These are phyloP conservation scores for Tokudaia muenninki DNA, from an alignment of 2,797 vertebrate species.

Conservation along the genomic window DNA sequence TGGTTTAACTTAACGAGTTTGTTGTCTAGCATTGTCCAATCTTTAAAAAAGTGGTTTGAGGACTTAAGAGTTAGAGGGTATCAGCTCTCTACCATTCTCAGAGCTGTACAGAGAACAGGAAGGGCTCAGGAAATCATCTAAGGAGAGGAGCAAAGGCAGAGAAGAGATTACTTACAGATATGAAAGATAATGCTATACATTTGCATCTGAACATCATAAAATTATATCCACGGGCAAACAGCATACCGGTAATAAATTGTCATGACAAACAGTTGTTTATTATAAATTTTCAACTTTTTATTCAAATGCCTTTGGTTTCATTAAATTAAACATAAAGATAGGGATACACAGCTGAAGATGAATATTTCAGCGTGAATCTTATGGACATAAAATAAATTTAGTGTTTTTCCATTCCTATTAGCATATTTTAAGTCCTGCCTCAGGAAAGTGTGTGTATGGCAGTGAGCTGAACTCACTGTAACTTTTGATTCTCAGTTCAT, in stretches of 20 bases:
- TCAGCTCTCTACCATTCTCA: not conserved
- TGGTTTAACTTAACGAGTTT: not conserved
- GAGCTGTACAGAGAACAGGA: not conserved
- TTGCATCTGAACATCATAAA: constrained; percentile 79
- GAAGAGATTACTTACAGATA: constrained; percentile 32
- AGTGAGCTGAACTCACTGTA: constrained; percentile 43
- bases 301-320: constrained; percentile 81
- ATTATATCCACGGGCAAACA: constrained; percentile 78
- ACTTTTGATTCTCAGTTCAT: constrained; percentile 53
- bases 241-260: constrained; percentile 81
- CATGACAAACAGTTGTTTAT: constrained; percentile 85
- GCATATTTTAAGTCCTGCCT: constrained; percentile 76
- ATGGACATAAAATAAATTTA: constrained; percentile 70
- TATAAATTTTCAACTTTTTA: constrained; percentile 84
- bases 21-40: not conserved
- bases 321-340: constrained; percentile 86
- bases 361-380: constrained; percentile 69
- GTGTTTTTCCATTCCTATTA: constrained; percentile 69
- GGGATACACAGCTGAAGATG: constrained; percentile 70
- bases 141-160: constrained; percentile 40
- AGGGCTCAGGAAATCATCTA: not conserved
- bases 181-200: constrained; percentile 73
- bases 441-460: constrained; percentile 63
- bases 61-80: not conserved
- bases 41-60: constrained; percentile 22